Conservation (phyloP, 2,113 vertebrate species). For the Vulpes ferrilata region DNA sequence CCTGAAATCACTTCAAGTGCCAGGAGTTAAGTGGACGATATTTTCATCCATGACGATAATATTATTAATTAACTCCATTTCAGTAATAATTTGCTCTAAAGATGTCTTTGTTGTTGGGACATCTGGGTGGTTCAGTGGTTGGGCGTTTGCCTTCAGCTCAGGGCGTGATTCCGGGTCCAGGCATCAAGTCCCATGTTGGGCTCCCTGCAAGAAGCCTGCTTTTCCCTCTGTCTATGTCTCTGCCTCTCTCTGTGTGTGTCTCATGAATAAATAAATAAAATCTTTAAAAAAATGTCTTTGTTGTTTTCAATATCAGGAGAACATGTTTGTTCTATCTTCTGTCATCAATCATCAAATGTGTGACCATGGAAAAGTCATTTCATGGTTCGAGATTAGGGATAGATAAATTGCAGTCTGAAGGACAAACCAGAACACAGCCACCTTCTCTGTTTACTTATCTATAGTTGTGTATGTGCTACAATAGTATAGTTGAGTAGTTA, state of each 20-base stretch:
- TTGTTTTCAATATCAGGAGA: constrained; percentile 30
- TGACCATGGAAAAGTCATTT: constrained; percentile 34
- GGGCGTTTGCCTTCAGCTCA: too few relatives aligned
- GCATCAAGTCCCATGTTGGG: too few relatives aligned
- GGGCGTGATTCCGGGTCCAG: too few relatives aligned
- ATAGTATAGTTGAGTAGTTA: neutral
- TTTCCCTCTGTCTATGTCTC: too few relatives aligned
- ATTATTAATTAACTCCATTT: constrained; percentile 48
- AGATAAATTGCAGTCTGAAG: neutral
- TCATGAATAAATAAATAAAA: too few relatives aligned
- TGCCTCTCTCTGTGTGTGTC: too few relatives aligned
- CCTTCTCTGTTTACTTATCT: neutral
- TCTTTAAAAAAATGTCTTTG: neutral
- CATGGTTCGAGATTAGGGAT: constrained; percentile 9
- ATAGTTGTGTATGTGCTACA: neutral
- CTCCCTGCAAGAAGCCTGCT: too few relatives aligned
- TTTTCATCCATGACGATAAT: neutral
- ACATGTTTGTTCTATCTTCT: neutral
- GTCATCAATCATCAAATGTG: neutral
- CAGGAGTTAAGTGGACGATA: neutral
- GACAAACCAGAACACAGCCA: constrained; percentile 31
- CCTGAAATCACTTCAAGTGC: constrained; percentile 32
- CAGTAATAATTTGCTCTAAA: constrained; percentile 54
- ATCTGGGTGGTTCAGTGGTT: too few relatives aligned
- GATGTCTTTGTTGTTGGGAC: constrained; percentile 29